Evolutionary conservation across 2,888 invertebrate species (phyloP), one percentile per base, ranked within the genome.

Genomic region (Philaethria dido): DNA sequence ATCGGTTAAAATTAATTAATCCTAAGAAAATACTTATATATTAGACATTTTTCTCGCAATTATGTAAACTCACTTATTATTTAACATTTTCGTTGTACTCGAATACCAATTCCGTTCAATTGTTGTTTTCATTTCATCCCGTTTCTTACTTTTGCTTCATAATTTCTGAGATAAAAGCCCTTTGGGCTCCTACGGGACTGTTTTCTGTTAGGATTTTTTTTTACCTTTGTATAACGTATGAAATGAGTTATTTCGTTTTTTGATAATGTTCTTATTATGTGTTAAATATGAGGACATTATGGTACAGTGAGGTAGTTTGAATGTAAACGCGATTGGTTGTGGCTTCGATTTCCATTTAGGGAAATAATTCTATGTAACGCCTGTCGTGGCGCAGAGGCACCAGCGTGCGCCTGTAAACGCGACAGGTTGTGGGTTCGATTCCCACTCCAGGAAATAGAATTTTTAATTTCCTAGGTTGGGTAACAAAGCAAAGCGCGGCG

Each of bases 51-150:
- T 22, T n/a, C 57, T 42, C n/a, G 0, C 18, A 55, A 55, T 14
- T 50, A 6, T 75, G 18, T 11, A 64, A 55, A 63, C 39, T 36
- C 22, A 18, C 44, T 16, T 54, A 61, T 78, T 80, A 78, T 79
- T 77, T 74, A 72, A 75, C 75, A 78, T 81, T 82, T 80, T 83
- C 82, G 77, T 82, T 83, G 77, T 80, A 79, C 71, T 69, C 77
- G 78, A 84, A 83, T 82, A 82, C 78, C 79, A 82, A 83, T 84
- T 81, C 74, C 72, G 76, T 74, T 73, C 74, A 73, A 76, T 80
- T 77, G 76, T 78, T 79, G 76, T 81, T 81, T 80, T 80, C 78
- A 73, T 79, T 83, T 78, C 79, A 80, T 80, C 75, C 69, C 68
- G 68, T 69, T 66, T 67, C 61, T 62, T 62, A 62, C 60, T 61